Evolutionary conservation across 1,140 invertebrate genomes (phyloP).

Genomic region (Sinonovacula constricta): DNA sequence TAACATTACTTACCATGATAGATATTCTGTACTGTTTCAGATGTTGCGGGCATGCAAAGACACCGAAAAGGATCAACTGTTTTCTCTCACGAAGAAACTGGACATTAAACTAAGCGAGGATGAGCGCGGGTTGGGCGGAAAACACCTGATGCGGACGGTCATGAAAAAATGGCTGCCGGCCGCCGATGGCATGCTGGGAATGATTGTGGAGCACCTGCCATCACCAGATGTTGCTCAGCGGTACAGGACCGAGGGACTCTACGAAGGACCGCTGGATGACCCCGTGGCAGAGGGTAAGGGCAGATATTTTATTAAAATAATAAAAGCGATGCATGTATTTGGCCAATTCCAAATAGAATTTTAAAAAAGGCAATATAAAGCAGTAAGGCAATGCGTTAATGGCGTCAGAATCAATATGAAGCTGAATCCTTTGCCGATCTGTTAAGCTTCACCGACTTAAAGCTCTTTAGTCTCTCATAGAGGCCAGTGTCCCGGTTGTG

Average conservation of each 20-base stretch:
- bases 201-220: slow-evolving; percentile 99
- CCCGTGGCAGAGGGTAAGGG: slow-evolving; percentile 93
- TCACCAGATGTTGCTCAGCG: slow-evolving; percentile 98
- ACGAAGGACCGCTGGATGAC: slow-evolving; percentile 94
- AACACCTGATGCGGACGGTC: slow-evolving; percentile 81
- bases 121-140: slow-evolving; percentile 94
- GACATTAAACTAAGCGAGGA: slow-evolving; percentile 94
- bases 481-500: no score
- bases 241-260: slow-evolving; percentile 97
- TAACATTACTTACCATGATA: no score
- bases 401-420: no score
- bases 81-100: slow-evolving; percentile 86
- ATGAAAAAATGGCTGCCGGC: slow-evolving; percentile 99
- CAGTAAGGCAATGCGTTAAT: no score
- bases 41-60: slow-evolving; percentile 98
- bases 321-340: no score
- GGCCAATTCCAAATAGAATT: no score
- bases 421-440: no score
- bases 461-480: no score
- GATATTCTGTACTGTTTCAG: slow-evolving; percentile 80
- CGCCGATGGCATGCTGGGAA: slow-evolving; percentile 99
- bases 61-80: slow-evolving; percentile 80
- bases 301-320: no score
- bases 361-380: no score
- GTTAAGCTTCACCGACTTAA: no score